Evolutionary conservation across 2,888 invertebrate species (phyloP).

Genomic region (Drosophila ustulata): DNA sequence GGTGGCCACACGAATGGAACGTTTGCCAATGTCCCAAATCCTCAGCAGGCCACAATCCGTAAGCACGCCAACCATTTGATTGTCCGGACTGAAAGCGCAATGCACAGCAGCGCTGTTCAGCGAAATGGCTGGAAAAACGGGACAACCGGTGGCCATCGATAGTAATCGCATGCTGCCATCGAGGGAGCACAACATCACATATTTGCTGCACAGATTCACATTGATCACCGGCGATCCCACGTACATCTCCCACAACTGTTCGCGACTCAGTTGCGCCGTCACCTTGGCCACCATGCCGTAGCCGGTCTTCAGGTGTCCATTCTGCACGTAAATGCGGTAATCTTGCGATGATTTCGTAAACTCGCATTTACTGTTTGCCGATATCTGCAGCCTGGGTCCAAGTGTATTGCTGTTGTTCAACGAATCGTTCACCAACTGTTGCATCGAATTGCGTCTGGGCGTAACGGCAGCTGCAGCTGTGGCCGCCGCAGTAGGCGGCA

Average conservation of each 20-base stretch:
- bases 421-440: constrained; percentile 32
- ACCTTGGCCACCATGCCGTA: constrained; percentile 87
- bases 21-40: constrained; percentile 82
- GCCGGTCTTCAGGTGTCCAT: constrained; percentile 86
- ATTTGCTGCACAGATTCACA: constrained; percentile 83
- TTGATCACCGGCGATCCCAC: constrained; percentile 85
- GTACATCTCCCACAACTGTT: constrained; percentile 90
- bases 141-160: constrained; percentile 79
- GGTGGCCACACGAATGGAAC: constrained; percentile 74
- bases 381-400: constrained; percentile 73
- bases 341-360: constrained; percentile 84
- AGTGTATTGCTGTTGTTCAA: constrained; percentile 26
- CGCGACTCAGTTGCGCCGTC: constrained; percentile 85
- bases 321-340: constrained; percentile 86
- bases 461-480: neutral
- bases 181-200: constrained; percentile 83
- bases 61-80: constrained; percentile 83
- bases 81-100: constrained; percentile 84
- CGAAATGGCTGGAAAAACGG: constrained; percentile 82
- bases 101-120: constrained; percentile 81
- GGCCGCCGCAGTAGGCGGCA: constrained; percentile 27
- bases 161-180: constrained; percentile 84
- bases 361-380: constrained; percentile 76
- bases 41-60: constrained; percentile 84
- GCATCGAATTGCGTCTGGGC: constrained; percentile 34